Evolutionary conservation across 2,797 vertebrate species (phyloP).

Genomic region (Chromobotia macracanthus): DNA sequence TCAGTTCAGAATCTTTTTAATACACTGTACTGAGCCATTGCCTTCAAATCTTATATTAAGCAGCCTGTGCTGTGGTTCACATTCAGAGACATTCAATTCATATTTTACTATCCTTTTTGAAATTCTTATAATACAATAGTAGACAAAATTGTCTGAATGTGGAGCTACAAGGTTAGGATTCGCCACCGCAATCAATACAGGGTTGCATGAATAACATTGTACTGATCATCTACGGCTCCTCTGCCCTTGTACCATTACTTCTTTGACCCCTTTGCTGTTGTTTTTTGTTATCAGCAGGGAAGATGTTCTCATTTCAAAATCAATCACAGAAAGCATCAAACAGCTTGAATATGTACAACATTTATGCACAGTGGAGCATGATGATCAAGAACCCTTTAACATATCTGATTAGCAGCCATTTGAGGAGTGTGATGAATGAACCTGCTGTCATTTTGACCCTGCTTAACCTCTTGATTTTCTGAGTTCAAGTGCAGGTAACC

Average conservation of each 20-base stretch:
- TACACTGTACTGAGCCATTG: background rate
- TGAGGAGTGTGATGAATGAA: constrained; percentile 77
- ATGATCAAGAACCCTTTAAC: constrained; percentile 80
- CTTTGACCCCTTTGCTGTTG: constrained; percentile 61
- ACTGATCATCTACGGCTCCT: background rate
- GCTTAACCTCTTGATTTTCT: constrained; percentile 96
- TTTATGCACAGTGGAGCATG: constrained; percentile 69
- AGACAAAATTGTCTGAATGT: constrained; percentile 2
- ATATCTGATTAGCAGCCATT: constrained; percentile 90
- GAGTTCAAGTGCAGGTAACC: constrained; percentile 99
- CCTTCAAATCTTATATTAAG: background rate
- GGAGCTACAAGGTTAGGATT: constrained; percentile 24
- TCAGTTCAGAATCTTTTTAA: constrained; percentile 8
- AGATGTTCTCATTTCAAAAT: constrained; percentile 73
- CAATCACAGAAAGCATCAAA: constrained; percentile 56
- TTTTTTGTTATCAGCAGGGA: constrained; percentile 60
- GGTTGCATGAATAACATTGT: constrained; percentile 9
- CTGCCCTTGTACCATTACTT: constrained; percentile 48
- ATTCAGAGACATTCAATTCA: background rate
- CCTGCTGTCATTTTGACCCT: constrained; percentile 89
- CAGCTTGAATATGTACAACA: constrained; percentile 54
- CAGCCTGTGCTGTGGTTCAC: background rate
- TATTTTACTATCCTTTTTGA: background rate
- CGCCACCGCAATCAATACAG: background rate
- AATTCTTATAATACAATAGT: background rate